Conservation (phyloP, 2,797 vertebrate species). For the Valencia hispanica region DNA sequence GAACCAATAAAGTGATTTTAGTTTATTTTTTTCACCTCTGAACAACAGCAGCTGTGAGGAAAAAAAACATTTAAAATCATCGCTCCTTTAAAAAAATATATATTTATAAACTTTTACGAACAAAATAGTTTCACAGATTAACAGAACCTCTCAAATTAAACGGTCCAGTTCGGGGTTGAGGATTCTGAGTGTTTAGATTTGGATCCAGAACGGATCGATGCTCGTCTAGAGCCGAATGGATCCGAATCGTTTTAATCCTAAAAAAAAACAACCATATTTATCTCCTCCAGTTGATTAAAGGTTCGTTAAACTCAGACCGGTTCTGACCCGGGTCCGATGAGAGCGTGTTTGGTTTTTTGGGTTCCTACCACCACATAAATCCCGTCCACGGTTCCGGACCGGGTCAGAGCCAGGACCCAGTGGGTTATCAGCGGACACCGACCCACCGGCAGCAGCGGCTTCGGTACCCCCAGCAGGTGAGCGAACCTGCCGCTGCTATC, state of each 20-base stretch:
- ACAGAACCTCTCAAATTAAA: neutral
- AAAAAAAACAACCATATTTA: too few species aligned
- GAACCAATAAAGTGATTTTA: too few species aligned
- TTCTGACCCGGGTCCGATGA: neutral
- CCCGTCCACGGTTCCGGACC: conserved; percentile 59
- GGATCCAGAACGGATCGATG: neutral
- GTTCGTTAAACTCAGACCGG: too few species aligned
- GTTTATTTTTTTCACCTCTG: too few species aligned
- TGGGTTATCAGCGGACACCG: conserved; percentile 70
- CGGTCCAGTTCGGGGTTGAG: neutral
- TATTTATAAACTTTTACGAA: too few species aligned
- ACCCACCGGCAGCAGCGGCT: conserved; percentile 84
- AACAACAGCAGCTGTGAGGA: too few species aligned
- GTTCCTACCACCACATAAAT: conserved; percentile 78
- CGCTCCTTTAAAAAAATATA: too few species aligned
- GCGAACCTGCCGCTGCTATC: conserved; percentile 71
- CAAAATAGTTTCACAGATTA: neutral
- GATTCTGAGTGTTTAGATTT: neutral
- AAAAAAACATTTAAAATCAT: too few species aligned
- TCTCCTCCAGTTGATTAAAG: too few species aligned
- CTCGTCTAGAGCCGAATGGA: neutral
- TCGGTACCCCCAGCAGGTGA: conserved; percentile 76
- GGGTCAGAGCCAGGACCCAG: conserved; percentile 79
- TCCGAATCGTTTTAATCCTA: neutral
- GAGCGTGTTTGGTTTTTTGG: too few species aligned